Conservation (phyloP, 2,113 vertebrate genomes). For the Bettongia penicillata region DNA sequence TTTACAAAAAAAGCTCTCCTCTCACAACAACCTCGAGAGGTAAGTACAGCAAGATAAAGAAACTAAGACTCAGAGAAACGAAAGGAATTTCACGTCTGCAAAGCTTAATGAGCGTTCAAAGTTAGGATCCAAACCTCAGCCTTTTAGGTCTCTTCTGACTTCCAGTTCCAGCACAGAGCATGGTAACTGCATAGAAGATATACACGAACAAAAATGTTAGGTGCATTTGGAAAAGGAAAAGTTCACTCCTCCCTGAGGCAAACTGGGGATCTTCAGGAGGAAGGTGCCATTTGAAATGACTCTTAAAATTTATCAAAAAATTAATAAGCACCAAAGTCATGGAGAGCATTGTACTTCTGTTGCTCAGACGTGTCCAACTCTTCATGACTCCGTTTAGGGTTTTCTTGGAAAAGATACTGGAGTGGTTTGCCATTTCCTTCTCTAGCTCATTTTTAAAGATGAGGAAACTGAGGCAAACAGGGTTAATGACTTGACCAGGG, state of each 20-base stretch:
- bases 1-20: too few species aligned
- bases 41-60: not conserved
- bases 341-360: not conserved
- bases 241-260: not conserved
- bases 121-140: not conserved
- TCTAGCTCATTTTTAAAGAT: too few species aligned
- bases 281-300: not conserved
- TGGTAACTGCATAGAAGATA: not conserved
- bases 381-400: too few species aligned
- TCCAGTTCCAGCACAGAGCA: not conserved
- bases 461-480: too few species aligned
- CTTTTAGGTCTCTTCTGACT: not conserved
- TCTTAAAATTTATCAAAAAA: not conserved
- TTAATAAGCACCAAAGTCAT: not conserved
- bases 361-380: too few species aligned
- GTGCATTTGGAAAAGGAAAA: not conserved
- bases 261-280: not conserved
- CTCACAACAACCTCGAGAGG: too few species aligned
- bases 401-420: too few species aligned
- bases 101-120: not conserved
- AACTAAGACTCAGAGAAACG: not conserved
- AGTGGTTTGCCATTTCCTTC: too few species aligned
- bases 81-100: not conserved
- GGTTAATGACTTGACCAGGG: too few species aligned
- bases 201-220: not conserved